Evolutionary conservation across 2,113 vertebrate species (phyloP), one percentile per base, ranked within the genome.

Genomic region (Irena cyanogastra): DNA sequence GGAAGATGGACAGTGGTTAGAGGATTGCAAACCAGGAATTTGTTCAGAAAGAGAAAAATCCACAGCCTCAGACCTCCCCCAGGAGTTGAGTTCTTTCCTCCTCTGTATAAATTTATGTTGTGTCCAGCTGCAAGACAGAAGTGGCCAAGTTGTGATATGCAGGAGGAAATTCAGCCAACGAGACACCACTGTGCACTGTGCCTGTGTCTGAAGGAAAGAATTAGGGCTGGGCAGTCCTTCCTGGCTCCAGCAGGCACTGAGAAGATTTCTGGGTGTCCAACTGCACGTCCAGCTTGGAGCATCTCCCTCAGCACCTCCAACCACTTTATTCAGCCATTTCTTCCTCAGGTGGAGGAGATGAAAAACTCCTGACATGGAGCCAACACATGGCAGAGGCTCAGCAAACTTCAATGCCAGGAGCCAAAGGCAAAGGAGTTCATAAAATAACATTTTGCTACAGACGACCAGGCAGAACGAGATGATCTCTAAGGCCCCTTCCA

Each of bases 211-310:
- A 45, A 81, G 22, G 68, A n/a, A 69, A 60, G 45, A 30, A 3
- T 18, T 47, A 54, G 68, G 22, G 31, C 47, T 69, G 68, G 59
- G 63, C 7, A 26, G 35, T 11, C 30, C 37, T 57, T 68, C 11
- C 33, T 49, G 59, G 86, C 68, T 80, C 13, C 22, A 1, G 2
- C 8, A 60, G 45, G 45, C 64, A 54, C 45, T 9, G 5, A 66
- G 56, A 13, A 76, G 56, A 75, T 65, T 45, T 7, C 78, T 57
- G 33, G 13, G 20, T 35, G 42, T 41, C 50, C 70, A 60, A 2
- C 12, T 53, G 14, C 20, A 7, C 0, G 2, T 53, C 61, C 74
- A 71, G 44, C 49, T 72, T 0, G 0, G 22, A 88, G 27, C 21
- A 83, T 11, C 50, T 83, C 30, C 30, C 31, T 61, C 41, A 65